A percentile compares a stretch with the other conserved stretches of the same genome.
Evolutionary conservation across 2,888 invertebrate genomes (phyloP).

Genomic region (Pharmacophagus antenor): DNA sequence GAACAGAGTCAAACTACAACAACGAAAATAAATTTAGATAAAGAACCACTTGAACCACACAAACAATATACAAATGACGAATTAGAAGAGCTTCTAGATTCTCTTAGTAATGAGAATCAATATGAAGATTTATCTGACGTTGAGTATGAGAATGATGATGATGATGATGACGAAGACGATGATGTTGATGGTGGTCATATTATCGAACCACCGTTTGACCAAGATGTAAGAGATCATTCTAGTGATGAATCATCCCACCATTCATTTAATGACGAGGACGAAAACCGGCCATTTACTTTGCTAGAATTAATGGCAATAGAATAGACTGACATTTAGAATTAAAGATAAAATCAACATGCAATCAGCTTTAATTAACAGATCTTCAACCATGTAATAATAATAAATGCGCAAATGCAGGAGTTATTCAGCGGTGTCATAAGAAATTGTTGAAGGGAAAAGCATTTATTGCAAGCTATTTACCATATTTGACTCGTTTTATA

Average conservation of each 20-base stretch:
- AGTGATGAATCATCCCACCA: constrained; percentile 11
- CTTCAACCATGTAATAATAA: constrained; percentile 19
- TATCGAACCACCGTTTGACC: constrained; percentile 15
- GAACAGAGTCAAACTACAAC: constrained; percentile 35
- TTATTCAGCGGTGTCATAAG: constrained; percentile 38
- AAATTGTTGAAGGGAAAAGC: constrained; percentile 44
- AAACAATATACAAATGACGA: constrained; percentile 56
- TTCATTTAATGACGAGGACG: constrained; percentile 39
- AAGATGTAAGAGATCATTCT: constrained; percentile 13
- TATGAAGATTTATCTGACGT: constrained; percentile 38
- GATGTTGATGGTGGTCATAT: constrained; percentile 42
- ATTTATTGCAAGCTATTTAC: constrained; percentile 47
- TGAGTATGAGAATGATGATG: constrained; percentile 44
- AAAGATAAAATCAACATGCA: constrained; percentile 41
- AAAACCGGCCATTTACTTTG: constrained; percentile 55
- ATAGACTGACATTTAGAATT: constrained; percentile 54
- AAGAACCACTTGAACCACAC: constrained; percentile 51
- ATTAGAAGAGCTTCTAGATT: constrained; percentile 60
- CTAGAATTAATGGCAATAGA: constrained; percentile 73
- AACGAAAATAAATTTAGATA: constrained; percentile 42
- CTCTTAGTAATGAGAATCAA: constrained; percentile 45
- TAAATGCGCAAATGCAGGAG: constrained; percentile 30
- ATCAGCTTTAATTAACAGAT: constrained; percentile 43
- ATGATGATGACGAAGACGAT: constrained; percentile 38
- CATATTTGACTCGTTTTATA: constrained; percentile 30